Percentiles rank a stretch among this genome's conserved stretches.
These are phyloP conservation scores for Aphelenchoides avenae DNA, from an alignment of 1,140 invertebrate species.

Conservation along the genomic window DNA sequence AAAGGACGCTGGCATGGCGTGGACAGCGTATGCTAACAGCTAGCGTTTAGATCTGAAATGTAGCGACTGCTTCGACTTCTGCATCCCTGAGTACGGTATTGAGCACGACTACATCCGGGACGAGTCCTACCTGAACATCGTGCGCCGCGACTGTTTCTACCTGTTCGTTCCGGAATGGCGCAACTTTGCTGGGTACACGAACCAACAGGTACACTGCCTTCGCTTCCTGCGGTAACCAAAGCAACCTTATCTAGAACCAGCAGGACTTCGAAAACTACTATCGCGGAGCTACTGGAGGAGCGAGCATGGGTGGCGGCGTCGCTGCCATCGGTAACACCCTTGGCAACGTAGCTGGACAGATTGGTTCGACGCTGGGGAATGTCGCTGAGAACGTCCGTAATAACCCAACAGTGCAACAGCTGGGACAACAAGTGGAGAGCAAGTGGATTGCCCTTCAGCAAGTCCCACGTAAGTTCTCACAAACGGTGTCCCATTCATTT, in stretches of 20 bases:
- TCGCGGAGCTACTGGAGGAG: slow-evolving; percentile 18
- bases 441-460: slow-evolving; percentile 39
- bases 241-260: slow-evolving; percentile 36
- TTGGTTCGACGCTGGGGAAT: slow-evolving; percentile 7
- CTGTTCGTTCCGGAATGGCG: slow-evolving; percentile 57
- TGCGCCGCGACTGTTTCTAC: slow-evolving; percentile 54
- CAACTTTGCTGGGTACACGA: slow-evolving; percentile 32
- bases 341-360: slow-evolving; percentile 1
- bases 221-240: slow-evolving; percentile 7
- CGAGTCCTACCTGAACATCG: slow-evolving; percentile 47
- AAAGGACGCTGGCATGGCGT: too few species aligned
- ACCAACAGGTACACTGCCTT: slow-evolving; percentile 38
- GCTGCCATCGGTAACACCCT: slow-evolving; percentile 1
- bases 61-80: slow-evolving; percentile 57
- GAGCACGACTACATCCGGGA: slow-evolving; percentile 42
- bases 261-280: slow-evolving; percentile 38
- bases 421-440: slow-evolving; percentile 4
- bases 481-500: slow-evolving; percentile 1
- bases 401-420: slow-evolving; percentile 22
- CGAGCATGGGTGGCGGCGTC: neutral
- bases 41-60: too few species aligned
- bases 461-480: neutral
- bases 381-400: slow-evolving; percentile 22
- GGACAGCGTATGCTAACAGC: too few species aligned
- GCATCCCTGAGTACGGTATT: slow-evolving; percentile 54